Evolutionary conservation across 2,797 vertebrate species (phyloP), one percentile per base, ranked within the genome.

Genomic region (Chanos chanos): DNA sequence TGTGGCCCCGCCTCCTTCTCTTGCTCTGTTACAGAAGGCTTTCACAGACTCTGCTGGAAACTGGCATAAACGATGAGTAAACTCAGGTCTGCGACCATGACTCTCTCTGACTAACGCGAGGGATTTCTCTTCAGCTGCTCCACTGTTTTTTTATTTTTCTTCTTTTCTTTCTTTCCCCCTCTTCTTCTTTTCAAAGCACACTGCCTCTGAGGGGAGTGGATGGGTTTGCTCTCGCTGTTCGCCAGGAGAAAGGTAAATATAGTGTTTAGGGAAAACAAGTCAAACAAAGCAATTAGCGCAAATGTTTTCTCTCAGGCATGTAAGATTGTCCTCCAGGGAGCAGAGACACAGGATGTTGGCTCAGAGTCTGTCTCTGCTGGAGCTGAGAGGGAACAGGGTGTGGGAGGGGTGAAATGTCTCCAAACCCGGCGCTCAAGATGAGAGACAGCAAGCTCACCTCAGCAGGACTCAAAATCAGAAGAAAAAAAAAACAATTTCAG

Each of bases 1-100:
- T 64, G 47, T 52, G 13, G 18, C 51, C 61, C 44, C 62, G 68
- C 63, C 83, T 78, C 79, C 81, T 77, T 85, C 85, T 54, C 68
- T 60, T 31, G 15, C 61, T 73, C 68, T 72, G 57, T 44, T 52
- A 72, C 67, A 47, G 27, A 9, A 65, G 66, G 67, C 39, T 59
- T 4, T 3, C 28, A 39, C 70, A 49, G 24, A 60, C n/a, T 12
- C 15, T 57, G 65, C 72, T 40, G 81, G 82, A 85, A 81, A 84
- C 66, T 75, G 72, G 57, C 31, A 66, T 55, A 4, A 51, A 51
- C 76, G 78, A 68, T 44, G 30, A 74, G 77, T 83, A 77, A 83
- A 83, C 77, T 78, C 16, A 19, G 59, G 75, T 77, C 72, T 18
- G 36, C 33, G 55, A 47, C 37, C 27, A 51, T 13, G 4, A 40